Conservation (phyloP, 2,888 invertebrate genomes). For the Rutpela maculata region DNA sequence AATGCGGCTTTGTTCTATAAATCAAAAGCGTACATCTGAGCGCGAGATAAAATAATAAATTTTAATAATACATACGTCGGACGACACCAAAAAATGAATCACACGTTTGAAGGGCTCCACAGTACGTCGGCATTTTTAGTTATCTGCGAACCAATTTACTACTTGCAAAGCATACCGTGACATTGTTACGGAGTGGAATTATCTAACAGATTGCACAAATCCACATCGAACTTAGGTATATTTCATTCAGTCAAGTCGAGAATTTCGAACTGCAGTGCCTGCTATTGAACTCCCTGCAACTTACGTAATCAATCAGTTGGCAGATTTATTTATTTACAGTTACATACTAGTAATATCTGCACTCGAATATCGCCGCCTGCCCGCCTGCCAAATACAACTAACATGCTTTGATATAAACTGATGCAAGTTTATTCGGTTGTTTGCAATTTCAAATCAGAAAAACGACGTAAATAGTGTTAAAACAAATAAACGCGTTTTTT, state of each 20-base stretch:
- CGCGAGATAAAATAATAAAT: conserved; percentile 2
- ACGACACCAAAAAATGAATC: background rate
- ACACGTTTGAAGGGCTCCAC: background rate
- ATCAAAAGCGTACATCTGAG: background rate
- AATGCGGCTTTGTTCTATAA: background rate
- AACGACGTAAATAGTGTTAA: no score
- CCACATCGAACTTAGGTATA: background rate
- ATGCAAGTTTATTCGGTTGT: no score
- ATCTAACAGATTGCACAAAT: conserved; percentile 10
- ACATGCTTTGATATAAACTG: no score
- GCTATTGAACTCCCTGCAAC: background rate
- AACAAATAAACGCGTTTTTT: no score
- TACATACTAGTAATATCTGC: no score
- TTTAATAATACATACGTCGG: background rate
- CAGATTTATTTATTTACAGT: background rate
- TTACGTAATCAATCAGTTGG: background rate
- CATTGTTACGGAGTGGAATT: background rate
- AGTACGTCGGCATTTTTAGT: background rate
- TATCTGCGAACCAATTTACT: background rate
- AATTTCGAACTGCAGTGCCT: conserved; percentile 5
- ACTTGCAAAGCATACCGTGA: conserved; percentile 3
- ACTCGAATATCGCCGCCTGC: no score
- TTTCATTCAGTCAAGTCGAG: conserved; percentile 4
- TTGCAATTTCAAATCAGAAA: no score
- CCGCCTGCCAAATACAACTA: no score